These are phyloP conservation scores for Amblyopsis hoosieri DNA, from an alignment of 2,797 vertebrate genomes.

Conservation along the genomic window DNA sequence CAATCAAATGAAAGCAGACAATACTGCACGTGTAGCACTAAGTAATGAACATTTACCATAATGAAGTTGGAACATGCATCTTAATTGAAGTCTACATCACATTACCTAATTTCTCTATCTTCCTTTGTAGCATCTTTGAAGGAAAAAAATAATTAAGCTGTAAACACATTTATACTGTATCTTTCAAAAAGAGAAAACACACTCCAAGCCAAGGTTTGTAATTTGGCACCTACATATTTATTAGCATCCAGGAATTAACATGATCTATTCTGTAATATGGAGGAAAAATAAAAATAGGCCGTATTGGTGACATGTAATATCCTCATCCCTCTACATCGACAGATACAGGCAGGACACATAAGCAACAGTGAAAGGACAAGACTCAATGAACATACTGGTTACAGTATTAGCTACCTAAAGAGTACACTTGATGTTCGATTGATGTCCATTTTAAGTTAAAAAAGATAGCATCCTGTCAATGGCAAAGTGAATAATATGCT, in stretches of 20 bases:
- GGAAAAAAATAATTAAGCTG: too few relatives aligned
- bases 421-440: constrained; percentile 51
- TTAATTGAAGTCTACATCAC: too few relatives aligned
- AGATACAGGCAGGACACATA: constrained; percentile 31
- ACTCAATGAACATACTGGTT: constrained; percentile 47
- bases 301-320: constrained; percentile 17
- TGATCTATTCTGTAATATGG: constrained; percentile 39
- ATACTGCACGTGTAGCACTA: too few relatives aligned
- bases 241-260: constrained; percentile 56
- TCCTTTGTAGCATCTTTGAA: too few relatives aligned
- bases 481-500: constrained; percentile 3
- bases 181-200: constrained; percentile 38
- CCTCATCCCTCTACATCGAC: constrained; percentile 17
- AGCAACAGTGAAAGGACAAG: constrained; percentile 34
- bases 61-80: too few relatives aligned
- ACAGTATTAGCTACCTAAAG: constrained; percentile 54
- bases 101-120: too few relatives aligned
- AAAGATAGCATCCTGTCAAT: constrained; percentile 8
- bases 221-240: constrained; percentile 75
- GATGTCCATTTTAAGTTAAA: constrained; percentile 44
- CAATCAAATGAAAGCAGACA: too few relatives aligned
- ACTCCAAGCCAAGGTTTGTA: constrained; percentile 27
- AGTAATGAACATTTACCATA: too few relatives aligned
- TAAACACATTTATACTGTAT: constrained; percentile 14
- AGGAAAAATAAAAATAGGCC: constrained; percentile 30